Evolutionary conservation across 2,888 invertebrate species (phyloP), one percentile per base, ranked within the genome.

Genomic region (Pyrrhia umbra): DNA sequence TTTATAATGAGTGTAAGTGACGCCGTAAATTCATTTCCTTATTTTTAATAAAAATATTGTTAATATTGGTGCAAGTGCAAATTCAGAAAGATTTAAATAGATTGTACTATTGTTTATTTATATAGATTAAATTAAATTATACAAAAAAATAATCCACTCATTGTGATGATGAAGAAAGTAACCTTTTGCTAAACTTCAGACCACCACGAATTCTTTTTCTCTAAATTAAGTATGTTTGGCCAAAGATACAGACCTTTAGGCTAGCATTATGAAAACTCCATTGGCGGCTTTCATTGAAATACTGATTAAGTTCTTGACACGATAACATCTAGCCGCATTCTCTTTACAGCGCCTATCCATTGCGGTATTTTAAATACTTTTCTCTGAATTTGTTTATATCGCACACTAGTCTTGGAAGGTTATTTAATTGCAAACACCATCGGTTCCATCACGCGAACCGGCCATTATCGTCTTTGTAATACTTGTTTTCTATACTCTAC

Each of bases 341-440:
- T 74, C 42, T 64, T 66, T 66, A 18, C 68, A 60, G 59, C 74
- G 56, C 21, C 21, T 55, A 56, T 66, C 50, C 30, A 34, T 39
- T 37, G 21, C 20, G 16, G 37, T 56, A 40, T 63, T 69, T 61
- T 40, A 30, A 72, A 58, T 5, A 49, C 42, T 50, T 79, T 71
- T 73, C 74, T 56, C 50, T 55, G 68, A 77, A 80, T 68, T 63
- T 43, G 60, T 66, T 67, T 68, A 61, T 68, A 63, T 65, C 49
- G 65, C 63, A 59, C 67, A 64, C 63, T 50, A 71, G 43, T 64
- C 68, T 47, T 59, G 50, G 63, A 46, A 68, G 25, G 64, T 62
- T 59, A 71, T 61, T 74, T 76, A 72, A 80, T 80, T 72, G 55
- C 65, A 49, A 57, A 65, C 63, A 66, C 61, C 72, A 77, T 69